Base-by-base conservation (phyloP, 30 jellyfish, hydroid and myxozoan species). In the Aurelia coerulea region DNA sequence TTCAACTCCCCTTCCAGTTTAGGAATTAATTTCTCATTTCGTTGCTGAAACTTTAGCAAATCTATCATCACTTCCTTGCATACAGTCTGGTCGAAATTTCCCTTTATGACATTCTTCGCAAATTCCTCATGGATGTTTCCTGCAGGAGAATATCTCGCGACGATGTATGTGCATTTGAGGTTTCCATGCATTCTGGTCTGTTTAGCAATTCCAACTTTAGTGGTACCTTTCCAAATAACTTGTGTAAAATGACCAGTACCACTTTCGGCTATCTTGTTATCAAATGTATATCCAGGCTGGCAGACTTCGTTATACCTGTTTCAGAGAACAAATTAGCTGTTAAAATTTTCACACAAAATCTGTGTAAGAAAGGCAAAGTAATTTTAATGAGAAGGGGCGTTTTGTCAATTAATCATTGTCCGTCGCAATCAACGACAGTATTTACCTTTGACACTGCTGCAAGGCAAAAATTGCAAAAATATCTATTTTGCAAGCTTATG, bases 201-300 rank as follows among this genome's bases (percentile, higher is more conserved):
- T 78, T 95, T 95, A 2, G 99, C 99, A 86, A 95, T 95, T 31
- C 99, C 99, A 2, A 95, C 74, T 62, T 78, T 76, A 13, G 90
- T 79, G 65, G 96, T 95, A 18, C 89, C 79, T 29, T 86, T 86
- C 99, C 99, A 95, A 31, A 95, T 83, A 65, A 95, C 97, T 78
- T 95, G 97, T 1, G 99, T 42, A 54, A 95, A 95, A 66, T 95
- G 99, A 1, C 98, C 96, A 10, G 99, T 94, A 10, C 99, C 99
- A 79, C 97, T 88, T 29, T 87, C 90, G 1, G 86, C 85, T 11
- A 85, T 66, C 32, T 72, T 83, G 80, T 88, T 79, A 64, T 81
- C 81, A 80, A 90, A 95, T 81, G 82, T 68, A 62, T 90, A 90
- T 9, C 99, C 99, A 67, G 99, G 99, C 78, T 90, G 93, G 39